phyloP scores from a whole-genome alignment of 2,113 vertebrate species.

The Hymenochirus boettgeri region DNA sequence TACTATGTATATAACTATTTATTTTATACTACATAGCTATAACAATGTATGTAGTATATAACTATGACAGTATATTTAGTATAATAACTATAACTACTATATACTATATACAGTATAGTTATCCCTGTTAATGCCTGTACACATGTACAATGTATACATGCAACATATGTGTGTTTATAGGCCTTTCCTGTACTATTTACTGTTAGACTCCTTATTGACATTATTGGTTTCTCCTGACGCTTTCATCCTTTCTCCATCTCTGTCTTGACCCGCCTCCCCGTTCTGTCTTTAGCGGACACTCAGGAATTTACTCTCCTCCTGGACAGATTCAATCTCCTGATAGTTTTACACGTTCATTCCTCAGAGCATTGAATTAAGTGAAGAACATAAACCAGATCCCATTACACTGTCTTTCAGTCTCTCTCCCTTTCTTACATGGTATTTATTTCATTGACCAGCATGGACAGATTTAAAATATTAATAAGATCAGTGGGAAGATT shows the following conservation, averaged over 20 bases:
- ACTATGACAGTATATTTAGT: too few relatives aligned
- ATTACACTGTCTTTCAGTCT: neutral
- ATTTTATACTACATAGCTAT: too few relatives aligned
- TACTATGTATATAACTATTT: too few relatives aligned
- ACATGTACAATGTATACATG: too few relatives aligned
- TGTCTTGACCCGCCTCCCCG: neutral
- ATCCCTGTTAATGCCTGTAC: too few relatives aligned
- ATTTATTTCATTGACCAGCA: constrained; percentile 31
- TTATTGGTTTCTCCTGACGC: neutral
- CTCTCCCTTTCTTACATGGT: neutral
- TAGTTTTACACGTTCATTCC: constrained; percentile 33
- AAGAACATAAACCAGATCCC: constrained; percentile 38
- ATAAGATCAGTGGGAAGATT: constrained; percentile 21
- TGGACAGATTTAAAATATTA: constrained; percentile 39
- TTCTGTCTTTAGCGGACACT: constrained; percentile 6
- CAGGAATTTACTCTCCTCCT: constrained; percentile 24
- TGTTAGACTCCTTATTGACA: neutral
- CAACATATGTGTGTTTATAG: too few relatives aligned
- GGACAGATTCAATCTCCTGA: constrained; percentile 30
- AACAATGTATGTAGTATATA: too few relatives aligned
- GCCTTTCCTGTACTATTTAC: too few relatives aligned
- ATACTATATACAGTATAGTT: too few relatives aligned
- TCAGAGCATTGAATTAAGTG: constrained; percentile 27
- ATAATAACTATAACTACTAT: too few relatives aligned
- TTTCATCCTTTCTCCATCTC: neutral